Evolutionary conservation across 1,140 invertebrate species (phyloP).

Genomic region (Pogonomyrmex barbatus): DNA sequence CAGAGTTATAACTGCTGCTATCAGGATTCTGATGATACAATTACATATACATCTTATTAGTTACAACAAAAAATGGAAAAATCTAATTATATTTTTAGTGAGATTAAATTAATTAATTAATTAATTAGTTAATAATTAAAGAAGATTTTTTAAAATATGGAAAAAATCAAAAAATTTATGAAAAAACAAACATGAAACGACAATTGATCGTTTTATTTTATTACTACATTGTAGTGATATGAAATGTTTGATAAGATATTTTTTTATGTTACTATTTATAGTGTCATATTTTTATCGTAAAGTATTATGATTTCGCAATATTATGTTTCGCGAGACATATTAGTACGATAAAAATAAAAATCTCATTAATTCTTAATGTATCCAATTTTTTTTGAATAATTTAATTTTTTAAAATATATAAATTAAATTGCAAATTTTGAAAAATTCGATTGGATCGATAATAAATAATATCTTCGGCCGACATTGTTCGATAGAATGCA

Average conservation of each 20-base stretch:
- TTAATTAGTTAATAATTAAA: slow-evolving; percentile 8
- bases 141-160: neutral
- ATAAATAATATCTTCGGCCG: neutral
- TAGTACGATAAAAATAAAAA: neutral
- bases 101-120: too few species aligned
- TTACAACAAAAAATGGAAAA: neutral
- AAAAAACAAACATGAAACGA: too few species aligned
- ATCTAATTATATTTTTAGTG: neutral
- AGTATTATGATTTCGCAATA: neutral
- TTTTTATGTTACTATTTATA: neutral
- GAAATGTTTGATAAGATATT: neutral
- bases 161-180: neutral
- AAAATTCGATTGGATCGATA: neutral
- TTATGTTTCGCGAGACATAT: neutral
- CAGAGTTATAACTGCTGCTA: slow-evolving; percentile 46
- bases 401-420: neutral
- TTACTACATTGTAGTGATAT: neutral
- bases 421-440: neutral
- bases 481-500: neutral
- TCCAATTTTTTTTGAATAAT: neutral
- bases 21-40: slow-evolving; percentile 54
- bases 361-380: neutral
- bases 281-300: neutral
- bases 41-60: neutral
- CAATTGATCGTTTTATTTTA: neutral